Conservation (phyloP, 2,888 invertebrate genomes). For the Xestia sexstrigata region DNA sequence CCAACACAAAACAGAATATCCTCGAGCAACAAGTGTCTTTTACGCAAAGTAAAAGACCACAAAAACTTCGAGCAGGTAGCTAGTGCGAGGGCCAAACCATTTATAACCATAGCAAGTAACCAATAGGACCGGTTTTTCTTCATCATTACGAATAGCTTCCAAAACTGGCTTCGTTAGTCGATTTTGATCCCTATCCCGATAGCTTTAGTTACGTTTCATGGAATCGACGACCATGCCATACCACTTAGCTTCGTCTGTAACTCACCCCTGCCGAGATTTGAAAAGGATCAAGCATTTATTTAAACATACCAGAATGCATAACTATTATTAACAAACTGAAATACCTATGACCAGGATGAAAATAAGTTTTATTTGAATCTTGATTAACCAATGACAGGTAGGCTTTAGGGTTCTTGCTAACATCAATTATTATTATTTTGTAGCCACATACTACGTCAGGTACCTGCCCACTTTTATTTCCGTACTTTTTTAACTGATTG, state of each 20-base stretch:
- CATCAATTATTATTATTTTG: background rate
- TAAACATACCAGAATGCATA: constrained; percentile 58
- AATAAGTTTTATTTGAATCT: constrained; percentile 32
- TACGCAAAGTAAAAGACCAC: constrained; percentile 86
- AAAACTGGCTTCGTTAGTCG: constrained; percentile 72
- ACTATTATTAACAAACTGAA: constrained; percentile 50
- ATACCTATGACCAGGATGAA: constrained; percentile 24
- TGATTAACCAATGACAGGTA: constrained; percentile 23
- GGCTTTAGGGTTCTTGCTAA: constrained; percentile 5
- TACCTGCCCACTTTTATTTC: background rate
- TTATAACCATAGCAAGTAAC: constrained; percentile 81
- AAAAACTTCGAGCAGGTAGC: constrained; percentile 88
- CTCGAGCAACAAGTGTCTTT: constrained; percentile 89
- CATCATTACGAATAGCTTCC: constrained; percentile 71
- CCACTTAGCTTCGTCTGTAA: constrained; percentile 78
- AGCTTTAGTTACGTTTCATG: constrained; percentile 66
- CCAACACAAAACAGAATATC: constrained; percentile 80
- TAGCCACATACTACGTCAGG: background rate
- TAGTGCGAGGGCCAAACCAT: constrained; percentile 77
- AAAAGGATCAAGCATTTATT: constrained; percentile 78
- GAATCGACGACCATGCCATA: constrained; percentile 50
- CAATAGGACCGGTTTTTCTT: constrained; percentile 84
- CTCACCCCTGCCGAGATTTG: constrained; percentile 85
- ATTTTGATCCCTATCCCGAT: constrained; percentile 78
- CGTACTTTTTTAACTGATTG: background rate